Conservation (phyloP, 1,140 invertebrate genomes). For the Asobara japonica region DNA sequence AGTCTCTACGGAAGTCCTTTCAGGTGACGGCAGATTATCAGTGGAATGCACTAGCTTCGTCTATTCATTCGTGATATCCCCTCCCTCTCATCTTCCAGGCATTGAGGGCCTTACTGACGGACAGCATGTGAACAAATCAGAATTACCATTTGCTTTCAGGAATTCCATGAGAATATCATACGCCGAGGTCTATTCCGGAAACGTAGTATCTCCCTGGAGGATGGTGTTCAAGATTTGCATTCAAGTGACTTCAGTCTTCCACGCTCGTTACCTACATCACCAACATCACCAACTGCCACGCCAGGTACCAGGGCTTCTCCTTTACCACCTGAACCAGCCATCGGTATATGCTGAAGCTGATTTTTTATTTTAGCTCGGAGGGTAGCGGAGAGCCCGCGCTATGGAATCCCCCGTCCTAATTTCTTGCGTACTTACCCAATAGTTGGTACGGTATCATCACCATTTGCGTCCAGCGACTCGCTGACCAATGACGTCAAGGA, state of each 20-base stretch:
- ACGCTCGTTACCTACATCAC: slow-evolving; percentile 62
- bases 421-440: slow-evolving; percentile 47
- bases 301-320: slow-evolving; percentile 44
- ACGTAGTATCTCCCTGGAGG: slow-evolving; percentile 75
- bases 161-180: slow-evolving; percentile 83
- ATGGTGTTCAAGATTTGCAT: slow-evolving; percentile 62
- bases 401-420: slow-evolving; percentile 35
- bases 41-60: no score
- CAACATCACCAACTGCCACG: slow-evolving; percentile 57
- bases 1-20: no score
- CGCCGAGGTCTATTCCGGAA: slow-evolving; percentile 77
- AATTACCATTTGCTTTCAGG: slow-evolving; percentile 57
- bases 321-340: neutral
- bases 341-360: slow-evolving; percentile 2
- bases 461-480: slow-evolving; percentile 84
- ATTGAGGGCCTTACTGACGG: no score
- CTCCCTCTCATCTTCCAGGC: no score
- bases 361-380: slow-evolving; percentile 19
- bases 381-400: slow-evolving; percentile 32
- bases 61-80: no score
- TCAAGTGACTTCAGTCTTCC: slow-evolving; percentile 57
- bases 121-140: no score
- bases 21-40: no score
- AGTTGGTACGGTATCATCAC: slow-evolving; percentile 65
- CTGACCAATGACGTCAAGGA: slow-evolving; percentile 79